Evolutionary conservation across 2,113 vertebrate species (phyloP).

Genomic region (Sprattus sprattus): DNA sequence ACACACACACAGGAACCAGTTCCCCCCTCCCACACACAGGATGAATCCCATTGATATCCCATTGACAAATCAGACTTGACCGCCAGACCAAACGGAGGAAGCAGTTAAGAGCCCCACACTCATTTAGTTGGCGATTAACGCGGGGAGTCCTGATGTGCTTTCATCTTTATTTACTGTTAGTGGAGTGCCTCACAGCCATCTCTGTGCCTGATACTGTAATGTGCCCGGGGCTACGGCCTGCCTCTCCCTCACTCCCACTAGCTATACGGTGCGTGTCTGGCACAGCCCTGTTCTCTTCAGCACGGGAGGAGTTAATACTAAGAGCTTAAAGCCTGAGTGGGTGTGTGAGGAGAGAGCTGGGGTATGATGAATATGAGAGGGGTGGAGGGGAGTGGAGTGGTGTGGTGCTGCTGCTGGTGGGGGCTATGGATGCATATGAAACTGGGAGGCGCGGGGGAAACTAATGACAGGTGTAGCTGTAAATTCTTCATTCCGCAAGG

Average conservation of each 20-base stretch:
- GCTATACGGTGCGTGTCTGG: slow-evolving; percentile 34
- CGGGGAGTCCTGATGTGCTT: slow-evolving; percentile 52
- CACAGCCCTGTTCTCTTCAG: slow-evolving; percentile 40
- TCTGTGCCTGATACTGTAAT: slow-evolving; percentile 53
- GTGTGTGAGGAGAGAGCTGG: slow-evolving; percentile 54
- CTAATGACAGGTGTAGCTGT: slow-evolving; percentile 94
- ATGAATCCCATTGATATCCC: slow-evolving; percentile 55
- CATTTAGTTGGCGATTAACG: slow-evolving; percentile 57
- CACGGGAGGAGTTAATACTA: slow-evolving; percentile 61
- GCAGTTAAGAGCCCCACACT: slow-evolving; percentile 53
- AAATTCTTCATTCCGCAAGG: slow-evolving; percentile 93
- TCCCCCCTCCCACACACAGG: slow-evolving; percentile 37
- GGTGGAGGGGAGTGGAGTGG: neutral
- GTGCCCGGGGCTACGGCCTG: slow-evolving; percentile 22
- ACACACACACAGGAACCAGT: slow-evolving; percentile 33
- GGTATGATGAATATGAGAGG: slow-evolving; percentile 58
- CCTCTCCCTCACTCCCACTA: slow-evolving; percentile 32
- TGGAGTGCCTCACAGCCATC: slow-evolving; percentile 54
- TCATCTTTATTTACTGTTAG: slow-evolving; percentile 67
- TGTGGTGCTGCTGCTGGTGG: slow-evolving; percentile 13
- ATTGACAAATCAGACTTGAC: slow-evolving; percentile 59
- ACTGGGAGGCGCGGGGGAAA: slow-evolving; percentile 60
- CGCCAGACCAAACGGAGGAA: slow-evolving; percentile 47
- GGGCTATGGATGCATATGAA: slow-evolving; percentile 51
- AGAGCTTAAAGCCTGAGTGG: slow-evolving; percentile 55